Evolutionary conservation across 2,797 vertebrate species (phyloP), one percentile per base, ranked within the genome.

Genomic region (Danio albolineatus): DNA sequence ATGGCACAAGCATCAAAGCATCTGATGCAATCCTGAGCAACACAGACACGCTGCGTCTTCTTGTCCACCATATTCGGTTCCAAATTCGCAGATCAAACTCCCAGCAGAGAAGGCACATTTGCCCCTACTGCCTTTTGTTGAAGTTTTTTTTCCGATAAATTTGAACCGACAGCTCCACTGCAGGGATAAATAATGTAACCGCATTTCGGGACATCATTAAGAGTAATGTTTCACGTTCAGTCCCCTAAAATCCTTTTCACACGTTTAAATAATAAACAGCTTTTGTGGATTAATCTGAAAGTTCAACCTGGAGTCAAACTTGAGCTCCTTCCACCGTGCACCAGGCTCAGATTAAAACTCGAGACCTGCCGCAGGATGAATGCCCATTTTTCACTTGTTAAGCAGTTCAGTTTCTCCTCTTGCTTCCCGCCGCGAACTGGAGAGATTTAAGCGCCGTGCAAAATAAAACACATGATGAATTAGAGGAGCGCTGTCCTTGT

Each of bases 401-500:
- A 82, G 70, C 77, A 80, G 78, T 81, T 79, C 56, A 69, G 69
- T 70, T 65, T 56, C 57, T 62, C 28, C 39, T 66, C 60, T 60
- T 81, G 53, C 61, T 73, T 73, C 56, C 67, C 12, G 7, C 73
- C 65, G 69, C 65, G 79, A 83, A 85, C 76, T 83, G 62, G 70
- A 83, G 61, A 83, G 86, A 86, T 86, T 88, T 82, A 80, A 79
- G 73, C 49, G 62, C 44, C 76, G 84, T 86, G 85, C 80, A 76
- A 87, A 87, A 87, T 84, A 88, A 88, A 89, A 85, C 76, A 82
- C 71, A 76, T 76, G 82, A 88, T 86, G 87, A 88, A 90, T 82
- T 81, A 84, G 78, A 65, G 64, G 39, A 80, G 73, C 56, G 43
- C 69, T 83, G 74, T 77, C 80, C 81, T 83, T 86, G 80, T 80